Evolutionary conservation across 2,113 vertebrate species (phyloP), one percentile per base, ranked within the genome.

Genomic region (Percina caprodes): DNA sequence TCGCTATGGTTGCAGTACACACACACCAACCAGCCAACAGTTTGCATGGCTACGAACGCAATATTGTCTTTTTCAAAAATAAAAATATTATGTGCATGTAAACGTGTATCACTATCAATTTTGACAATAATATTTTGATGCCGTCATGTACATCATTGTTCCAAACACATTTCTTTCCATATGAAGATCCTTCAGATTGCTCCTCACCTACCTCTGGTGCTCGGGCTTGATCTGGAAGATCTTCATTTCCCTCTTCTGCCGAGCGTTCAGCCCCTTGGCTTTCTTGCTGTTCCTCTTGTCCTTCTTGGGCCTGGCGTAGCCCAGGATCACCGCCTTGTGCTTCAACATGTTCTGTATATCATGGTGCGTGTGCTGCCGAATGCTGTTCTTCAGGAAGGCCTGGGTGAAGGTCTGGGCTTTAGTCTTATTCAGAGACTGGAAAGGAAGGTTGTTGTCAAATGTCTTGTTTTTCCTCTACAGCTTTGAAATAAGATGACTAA

Each of bases 321-420:
- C 90, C 10, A 99, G 93, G 1, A 97, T 70, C 0, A 99, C 89
- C 0, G 97, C 98, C 79, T 98, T 98, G 69, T 90, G 94, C 0
- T 75, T 83, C 21, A 99, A 35, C 56, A 92, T 16, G 5, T 80
- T 86, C 51, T 95, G 90, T 1, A 94, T 0, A 49, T 89, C 4
- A 49, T 55, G 0, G 59, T 54, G 4, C 30, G 3, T 66, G 42
- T 86, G 30, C 1, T 1, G 71, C 0, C 92, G 94, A 39, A 96
- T 35, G 35, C 95, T 96, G 0, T 83, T 96, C 85, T 85, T 96
- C 86, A 99, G 93, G 89, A 99, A 97, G 0, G 95, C 90, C 2
- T 79, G 87, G 0, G 97, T 95, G 70, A 98, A 97, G 0, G 90
- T 91, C 51, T 83, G 89, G 0, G 97, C 96, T 66, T 93, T 84